Evolutionary conservation across 2,113 vertebrate species (phyloP), one percentile per base, ranked within the genome.

Genomic region (Nestor notabilis): DNA sequence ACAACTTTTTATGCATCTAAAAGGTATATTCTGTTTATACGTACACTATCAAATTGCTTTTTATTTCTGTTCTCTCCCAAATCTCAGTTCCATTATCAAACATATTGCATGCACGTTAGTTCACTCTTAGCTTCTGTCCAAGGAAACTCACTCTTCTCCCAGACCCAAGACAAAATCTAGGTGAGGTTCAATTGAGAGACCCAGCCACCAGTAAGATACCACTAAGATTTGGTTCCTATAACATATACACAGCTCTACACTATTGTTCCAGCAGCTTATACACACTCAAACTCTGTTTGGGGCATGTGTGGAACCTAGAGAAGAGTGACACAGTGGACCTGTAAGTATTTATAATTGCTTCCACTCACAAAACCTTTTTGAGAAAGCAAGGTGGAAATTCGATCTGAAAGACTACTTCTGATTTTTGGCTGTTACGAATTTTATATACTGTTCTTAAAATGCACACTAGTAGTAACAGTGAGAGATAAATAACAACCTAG

Each of bases 91-190:
- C 7, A 25, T 49, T 46, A 37, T 56, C 37, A 74, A 86, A 80
- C 5, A 33, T 10, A 39, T 5, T 27, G 15, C 25, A 31, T 1
- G 0, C 7, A 23, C 4, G 1, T 44, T 55, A 39, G 19, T 7
- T 69, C 39, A 25, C 24, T 80, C 11, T 39, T 60, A 43, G 17
- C 2, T 79, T 68, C 56, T 6, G 3, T 31, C 18, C 18, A 44
- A 74, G 15, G 37, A 8, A 74, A 52, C 14, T 56, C 29, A 25
- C 4, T n/a, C 28, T 24, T 20, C 16, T 35, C 35, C 5, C 9
- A 18, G 27, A 21, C 23, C n/a, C 46, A 46, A 33, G 11, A 37
- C 0, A 2, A 53, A 58, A 35, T 49, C 19, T 44, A 29, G 0
- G 0, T 24, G 21, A 80, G 11, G 0, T 15, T 64, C 6, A 21